phyloP scores from a whole-genome alignment of 2,113 vertebrate genomes.

The Thymallus thymallus region DNA sequence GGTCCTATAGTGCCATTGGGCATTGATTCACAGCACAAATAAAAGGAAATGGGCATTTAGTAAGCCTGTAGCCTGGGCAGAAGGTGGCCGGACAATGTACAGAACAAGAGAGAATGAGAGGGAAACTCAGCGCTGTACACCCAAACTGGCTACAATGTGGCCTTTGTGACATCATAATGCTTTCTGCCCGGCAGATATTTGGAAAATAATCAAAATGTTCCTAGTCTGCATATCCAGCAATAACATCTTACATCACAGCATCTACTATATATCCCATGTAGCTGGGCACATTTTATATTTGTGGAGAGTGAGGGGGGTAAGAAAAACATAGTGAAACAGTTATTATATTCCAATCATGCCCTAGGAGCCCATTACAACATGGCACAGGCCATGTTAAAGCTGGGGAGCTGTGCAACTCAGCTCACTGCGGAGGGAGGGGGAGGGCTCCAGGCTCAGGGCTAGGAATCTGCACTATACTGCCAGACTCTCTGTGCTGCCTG shows the following conservation, averaged over 20 bases:
- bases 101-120: conserved; percentile 48
- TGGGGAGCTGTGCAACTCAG: conserved; percentile 7
- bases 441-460: neutral
- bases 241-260: conserved; percentile 79
- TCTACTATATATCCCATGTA: conserved; percentile 70
- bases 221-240: conserved; percentile 75
- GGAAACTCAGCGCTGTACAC: conserved; percentile 47
- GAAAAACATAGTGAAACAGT: conserved; percentile 68
- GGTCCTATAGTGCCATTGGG: conserved; percentile 56
- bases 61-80: conserved; percentile 54
- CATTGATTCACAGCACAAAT: conserved; percentile 59
- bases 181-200: conserved; percentile 62
- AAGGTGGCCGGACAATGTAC: conserved; percentile 56
- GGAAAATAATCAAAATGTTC: conserved; percentile 76
- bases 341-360: conserved; percentile 73
- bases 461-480: neutral
- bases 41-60: conserved; percentile 57
- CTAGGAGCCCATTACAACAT: conserved; percentile 69
- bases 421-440: neutral
- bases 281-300: conserved; percentile 64
- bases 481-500: neutral
- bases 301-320: conserved; percentile 61
- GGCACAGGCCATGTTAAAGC: conserved; percentile 61
- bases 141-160: conserved; percentile 69
- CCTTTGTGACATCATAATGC: conserved; percentile 77